Evolutionary conservation across 2,888 invertebrate genomes (phyloP).

Genomic region (Cyaniris semiargus): DNA sequence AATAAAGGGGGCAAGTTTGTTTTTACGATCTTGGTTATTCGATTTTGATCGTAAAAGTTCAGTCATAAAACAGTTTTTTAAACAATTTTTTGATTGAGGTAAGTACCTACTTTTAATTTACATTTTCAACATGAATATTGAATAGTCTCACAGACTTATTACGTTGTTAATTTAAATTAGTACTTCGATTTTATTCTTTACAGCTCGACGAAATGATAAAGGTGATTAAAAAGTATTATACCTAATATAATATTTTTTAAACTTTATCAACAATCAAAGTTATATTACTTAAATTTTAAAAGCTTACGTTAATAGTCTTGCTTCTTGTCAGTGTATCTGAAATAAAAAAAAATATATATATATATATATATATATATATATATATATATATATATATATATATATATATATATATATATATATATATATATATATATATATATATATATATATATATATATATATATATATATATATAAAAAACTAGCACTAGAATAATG

Average conservation of each 20-base stretch:
- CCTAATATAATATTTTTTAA: no score
- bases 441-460: no score
- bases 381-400: no score
- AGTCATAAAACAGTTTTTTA: background rate
- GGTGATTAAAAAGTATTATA: no score
- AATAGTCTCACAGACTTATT: background rate
- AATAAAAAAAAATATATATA: background rate
- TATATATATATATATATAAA: no score
- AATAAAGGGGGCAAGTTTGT: slow-evolving; percentile 36
- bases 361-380: no score
- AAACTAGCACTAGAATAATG: background rate
- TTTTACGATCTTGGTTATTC: slow-evolving; percentile 39
- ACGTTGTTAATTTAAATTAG: background rate
- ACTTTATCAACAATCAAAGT: background rate
- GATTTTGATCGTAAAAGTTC: slow-evolving; percentile 29
- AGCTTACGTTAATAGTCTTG: background rate
- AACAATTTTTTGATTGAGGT: background rate
- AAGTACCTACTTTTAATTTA: background rate
- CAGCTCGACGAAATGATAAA: no score
- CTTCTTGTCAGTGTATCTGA: slow-evolving; percentile 2
- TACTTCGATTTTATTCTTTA: background rate
- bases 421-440: no score
- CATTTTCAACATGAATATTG: background rate
- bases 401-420: no score
- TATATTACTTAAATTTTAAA: background rate